phyloP scores from a whole-genome alignment of 2,888 invertebrate genomes.

The Tiphia femorata region DNA sequence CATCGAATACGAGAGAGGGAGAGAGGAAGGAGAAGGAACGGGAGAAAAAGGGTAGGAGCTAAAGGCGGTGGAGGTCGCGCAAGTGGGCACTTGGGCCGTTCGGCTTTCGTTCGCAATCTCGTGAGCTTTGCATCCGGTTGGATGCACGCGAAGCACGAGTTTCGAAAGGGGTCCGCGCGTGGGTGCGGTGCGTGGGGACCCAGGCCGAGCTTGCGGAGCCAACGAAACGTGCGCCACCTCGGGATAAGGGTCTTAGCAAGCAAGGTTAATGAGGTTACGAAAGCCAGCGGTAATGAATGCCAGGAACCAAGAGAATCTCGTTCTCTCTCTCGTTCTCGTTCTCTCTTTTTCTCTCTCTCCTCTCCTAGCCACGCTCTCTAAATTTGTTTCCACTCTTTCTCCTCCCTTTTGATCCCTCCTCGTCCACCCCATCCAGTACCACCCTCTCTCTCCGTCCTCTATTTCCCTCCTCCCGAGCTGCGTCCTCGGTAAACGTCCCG shows the following conservation, averaged over 20 bases:
- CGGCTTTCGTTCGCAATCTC: constrained; percentile 32
- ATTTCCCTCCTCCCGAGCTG: not conserved
- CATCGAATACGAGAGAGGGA: constrained; percentile 4
- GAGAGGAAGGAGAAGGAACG: not conserved
- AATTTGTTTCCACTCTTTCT: not conserved
- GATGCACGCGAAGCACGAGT: constrained; percentile 31
- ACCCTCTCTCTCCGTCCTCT: not conserved
- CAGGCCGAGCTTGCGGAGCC: constrained; percentile 21
- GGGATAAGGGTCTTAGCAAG: constrained; percentile 15
- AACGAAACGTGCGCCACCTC: constrained; percentile 29
- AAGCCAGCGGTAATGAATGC: constrained; percentile 37
- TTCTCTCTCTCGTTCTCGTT: not conserved
- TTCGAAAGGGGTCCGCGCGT: constrained; percentile 28
- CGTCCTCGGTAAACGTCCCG: constrained; percentile 6
- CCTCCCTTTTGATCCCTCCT: not conserved
- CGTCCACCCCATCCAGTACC: not conserved
- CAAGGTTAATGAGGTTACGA: constrained; percentile 39
- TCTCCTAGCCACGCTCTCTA: not conserved
- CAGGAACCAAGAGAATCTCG: constrained; percentile 24
- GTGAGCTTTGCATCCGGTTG: constrained; percentile 29
- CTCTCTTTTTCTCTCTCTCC: not conserved
- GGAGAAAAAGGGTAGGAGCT: not conserved
- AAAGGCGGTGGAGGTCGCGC: not conserved
- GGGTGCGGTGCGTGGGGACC: constrained; percentile 9
- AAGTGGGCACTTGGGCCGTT: constrained; percentile 35